These are phyloP conservation scores for Eudasyphora cyanicolor DNA, from an alignment of 2,888 invertebrate species.

Conservation along the genomic window DNA sequence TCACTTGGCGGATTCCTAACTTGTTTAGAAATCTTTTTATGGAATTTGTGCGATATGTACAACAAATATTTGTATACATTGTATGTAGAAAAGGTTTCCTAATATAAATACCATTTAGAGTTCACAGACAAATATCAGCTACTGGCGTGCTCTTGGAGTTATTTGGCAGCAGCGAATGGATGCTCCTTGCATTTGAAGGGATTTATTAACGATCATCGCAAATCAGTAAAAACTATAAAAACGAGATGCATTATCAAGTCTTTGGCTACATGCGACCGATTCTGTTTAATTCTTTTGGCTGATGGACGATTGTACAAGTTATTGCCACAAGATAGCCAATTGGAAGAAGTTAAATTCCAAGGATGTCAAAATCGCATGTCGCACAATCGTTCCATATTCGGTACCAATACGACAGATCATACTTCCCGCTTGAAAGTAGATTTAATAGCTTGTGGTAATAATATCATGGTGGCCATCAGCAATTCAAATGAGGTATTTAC, in stretches of 20 bases:
- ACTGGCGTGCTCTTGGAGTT: slow-evolving; percentile 73
- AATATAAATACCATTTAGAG: slow-evolving; percentile 39
- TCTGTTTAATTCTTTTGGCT: slow-evolving; percentile 73
- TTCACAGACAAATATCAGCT: slow-evolving; percentile 9
- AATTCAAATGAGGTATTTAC: slow-evolving; percentile 82
- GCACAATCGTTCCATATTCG: slow-evolving; percentile 73
- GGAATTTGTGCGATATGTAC: too few species aligned
- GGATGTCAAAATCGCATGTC: slow-evolving; percentile 17
- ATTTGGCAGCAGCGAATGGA: slow-evolving; percentile 70
- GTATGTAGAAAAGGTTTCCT: too few species aligned
- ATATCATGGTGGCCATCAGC: slow-evolving; percentile 80
- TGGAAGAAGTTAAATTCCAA: slow-evolving; percentile 70
- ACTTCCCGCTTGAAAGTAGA: slow-evolving; percentile 71
- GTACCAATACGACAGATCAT: slow-evolving; percentile 41
- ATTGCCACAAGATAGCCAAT: slow-evolving; percentile 54
- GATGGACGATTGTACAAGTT: slow-evolving; percentile 74
- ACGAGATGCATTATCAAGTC: slow-evolving; percentile 68
- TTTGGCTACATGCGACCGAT: slow-evolving; percentile 72
- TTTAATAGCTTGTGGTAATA: slow-evolving; percentile 80
- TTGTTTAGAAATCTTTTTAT: too few species aligned
- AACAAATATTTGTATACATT: neutral
- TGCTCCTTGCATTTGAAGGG: slow-evolving; percentile 70
- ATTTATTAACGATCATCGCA: slow-evolving; percentile 66
- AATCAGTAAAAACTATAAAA: slow-evolving; percentile 64
- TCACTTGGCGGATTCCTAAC: too few species aligned